Evolutionary conservation across 1,140 invertebrate genomes (phyloP).

Genomic region (Metopolophium dirhodum): DNA sequence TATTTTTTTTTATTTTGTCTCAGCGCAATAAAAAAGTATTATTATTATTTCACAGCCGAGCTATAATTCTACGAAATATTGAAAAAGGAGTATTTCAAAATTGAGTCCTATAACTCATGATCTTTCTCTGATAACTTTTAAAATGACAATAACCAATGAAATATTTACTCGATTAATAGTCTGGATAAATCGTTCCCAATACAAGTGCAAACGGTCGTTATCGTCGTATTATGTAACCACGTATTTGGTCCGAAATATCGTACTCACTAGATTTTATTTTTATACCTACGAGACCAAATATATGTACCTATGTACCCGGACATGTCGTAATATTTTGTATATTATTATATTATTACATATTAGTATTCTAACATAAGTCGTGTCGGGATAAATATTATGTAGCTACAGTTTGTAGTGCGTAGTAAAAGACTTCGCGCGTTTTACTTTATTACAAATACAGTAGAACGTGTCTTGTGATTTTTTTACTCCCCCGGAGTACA

Average conservation of each 20-base stretch:
- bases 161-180: slow-evolving; percentile 8
- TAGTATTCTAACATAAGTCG: neutral
- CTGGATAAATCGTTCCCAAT: neutral
- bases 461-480: neutral
- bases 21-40: neutral
- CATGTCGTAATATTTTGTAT: too few relatives aligned
- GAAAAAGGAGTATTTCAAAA: neutral
- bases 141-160: neutral
- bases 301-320: too few relatives aligned
- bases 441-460: neutral
- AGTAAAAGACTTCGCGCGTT: neutral
- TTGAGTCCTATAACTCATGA: neutral
- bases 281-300: neutral
- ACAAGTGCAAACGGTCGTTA: neutral
- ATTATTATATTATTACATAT: neutral
- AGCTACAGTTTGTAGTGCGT: neutral
- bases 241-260: neutral
- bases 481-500: neutral
- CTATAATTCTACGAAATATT: slow-evolving; percentile 1
- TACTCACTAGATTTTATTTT: neutral
- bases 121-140: neutral
- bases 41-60: neutral
- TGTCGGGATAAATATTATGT: neutral
- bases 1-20: neutral
- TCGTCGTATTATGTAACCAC: neutral